phyloP scores from a whole-genome alignment of 2,888 invertebrate species.

The Cryptocephalus primarius region DNA sequence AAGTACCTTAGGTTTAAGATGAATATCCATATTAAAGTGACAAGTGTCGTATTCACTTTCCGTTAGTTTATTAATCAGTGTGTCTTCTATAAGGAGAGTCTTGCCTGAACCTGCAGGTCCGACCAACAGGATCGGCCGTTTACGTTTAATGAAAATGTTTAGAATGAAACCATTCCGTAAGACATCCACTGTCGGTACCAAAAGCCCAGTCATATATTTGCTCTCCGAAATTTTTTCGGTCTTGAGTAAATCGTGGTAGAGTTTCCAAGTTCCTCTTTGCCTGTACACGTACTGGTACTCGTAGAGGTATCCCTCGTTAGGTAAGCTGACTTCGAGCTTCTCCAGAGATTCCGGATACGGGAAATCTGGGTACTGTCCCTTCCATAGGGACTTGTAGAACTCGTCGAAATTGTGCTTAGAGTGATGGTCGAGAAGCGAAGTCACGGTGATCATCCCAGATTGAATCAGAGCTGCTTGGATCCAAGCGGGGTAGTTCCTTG shows the following conservation, averaged over 20 bases:
- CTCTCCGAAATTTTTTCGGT: slow-evolving; percentile 35
- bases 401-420: slow-evolving; percentile 60
- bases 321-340: slow-evolving; percentile 44
- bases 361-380: slow-evolving; percentile 35
- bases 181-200: slow-evolving; percentile 49
- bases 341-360: slow-evolving; percentile 44
- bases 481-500: slow-evolving; percentile 40
- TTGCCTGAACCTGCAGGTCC: slow-evolving; percentile 56
- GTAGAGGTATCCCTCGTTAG: slow-evolving; percentile 46
- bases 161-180: slow-evolving; percentile 44
- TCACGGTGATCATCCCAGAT: slow-evolving; percentile 68
- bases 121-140: slow-evolving; percentile 51
- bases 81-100: slow-evolving; percentile 43
- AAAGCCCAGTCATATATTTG: slow-evolving; percentile 34
- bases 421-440: slow-evolving; percentile 62
- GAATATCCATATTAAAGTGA: slow-evolving; percentile 45
- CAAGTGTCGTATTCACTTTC: slow-evolving; percentile 41
- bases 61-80: slow-evolving; percentile 37
- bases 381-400: slow-evolving; percentile 46
- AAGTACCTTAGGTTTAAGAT: slow-evolving; percentile 40
- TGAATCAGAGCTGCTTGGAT: slow-evolving; percentile 42
- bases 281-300: slow-evolving; percentile 50
- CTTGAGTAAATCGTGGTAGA: slow-evolving; percentile 45
- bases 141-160: slow-evolving; percentile 44
- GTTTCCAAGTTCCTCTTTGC: slow-evolving; percentile 47